phyloP scores from a whole-genome alignment of 1,140 invertebrate genomes.

The Euura saliciscinereae region DNA sequence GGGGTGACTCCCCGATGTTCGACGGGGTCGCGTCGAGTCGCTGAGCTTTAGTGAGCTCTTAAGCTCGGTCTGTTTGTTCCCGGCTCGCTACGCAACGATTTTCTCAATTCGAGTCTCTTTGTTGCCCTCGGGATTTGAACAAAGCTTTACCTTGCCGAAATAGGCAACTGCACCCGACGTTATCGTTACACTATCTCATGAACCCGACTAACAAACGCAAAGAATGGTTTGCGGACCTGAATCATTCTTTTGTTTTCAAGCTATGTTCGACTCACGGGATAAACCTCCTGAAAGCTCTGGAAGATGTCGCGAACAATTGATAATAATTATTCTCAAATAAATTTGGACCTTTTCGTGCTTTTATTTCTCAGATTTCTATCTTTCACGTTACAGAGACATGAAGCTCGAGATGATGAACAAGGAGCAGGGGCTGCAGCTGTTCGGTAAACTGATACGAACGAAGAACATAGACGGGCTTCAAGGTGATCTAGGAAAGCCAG shows the following conservation, averaged over 20 bases:
- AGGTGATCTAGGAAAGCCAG: constrained; percentile 60
- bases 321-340: not conserved
- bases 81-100: not conserved
- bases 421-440: constrained; percentile 69
- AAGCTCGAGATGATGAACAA: constrained; percentile 63
- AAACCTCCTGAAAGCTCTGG: not conserved
- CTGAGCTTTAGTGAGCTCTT: constrained; percentile 8
- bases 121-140: not conserved
- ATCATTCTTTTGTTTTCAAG: too few species aligned
- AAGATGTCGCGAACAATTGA: not conserved
- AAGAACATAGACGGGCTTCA: constrained; percentile 75
- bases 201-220: too few species aligned
- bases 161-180: not conserved
- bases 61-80: constrained; percentile 6
- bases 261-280: too few species aligned
- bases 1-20: not conserved
- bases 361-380: not conserved
- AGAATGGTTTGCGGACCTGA: too few species aligned
- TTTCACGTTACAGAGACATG: constrained; percentile 54
- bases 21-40: not conserved
- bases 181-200: not conserved
- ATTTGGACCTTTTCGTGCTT: not conserved
- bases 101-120: not conserved
- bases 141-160: not conserved
- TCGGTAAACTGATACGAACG: constrained; percentile 79